These are phyloP conservation scores for Leucopternis melanops DNA, from an alignment of 2,113 vertebrate species.

Conservation along the genomic window DNA sequence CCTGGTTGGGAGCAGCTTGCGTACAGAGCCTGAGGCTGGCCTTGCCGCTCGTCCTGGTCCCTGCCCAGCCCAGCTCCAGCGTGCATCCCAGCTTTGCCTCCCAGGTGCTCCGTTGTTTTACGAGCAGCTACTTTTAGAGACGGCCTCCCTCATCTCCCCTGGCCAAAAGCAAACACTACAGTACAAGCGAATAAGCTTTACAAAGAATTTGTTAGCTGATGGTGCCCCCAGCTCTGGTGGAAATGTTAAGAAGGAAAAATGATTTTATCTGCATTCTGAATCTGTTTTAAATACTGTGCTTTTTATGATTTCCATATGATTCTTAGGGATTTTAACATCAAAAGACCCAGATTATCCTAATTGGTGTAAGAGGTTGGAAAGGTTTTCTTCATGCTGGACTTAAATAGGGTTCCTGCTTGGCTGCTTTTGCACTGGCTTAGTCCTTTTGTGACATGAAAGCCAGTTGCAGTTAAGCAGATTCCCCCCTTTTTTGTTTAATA, in stretches of 20 bases:
- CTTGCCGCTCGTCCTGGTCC: accelerated
- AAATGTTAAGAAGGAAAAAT: background rate
- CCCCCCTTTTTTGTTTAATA: constrained; percentile 2
- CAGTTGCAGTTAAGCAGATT: constrained; percentile 2
- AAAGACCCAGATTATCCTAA: constrained; percentile 55
- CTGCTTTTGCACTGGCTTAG: background rate
- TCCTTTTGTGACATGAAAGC: constrained; percentile 24
- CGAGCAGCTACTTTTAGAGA: background rate
- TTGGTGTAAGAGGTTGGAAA: constrained; percentile 42
- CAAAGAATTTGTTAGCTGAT: background rate
- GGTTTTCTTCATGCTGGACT: constrained; percentile 34
- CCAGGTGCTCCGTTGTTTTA: background rate
- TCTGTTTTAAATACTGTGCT: constrained; percentile 41
- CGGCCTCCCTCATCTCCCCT: background rate
- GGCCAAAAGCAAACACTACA: background rate
- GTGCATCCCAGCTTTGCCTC: background rate
- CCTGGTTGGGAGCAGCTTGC: background rate
- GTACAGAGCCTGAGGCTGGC: background rate
- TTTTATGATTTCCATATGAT: constrained; percentile 62
- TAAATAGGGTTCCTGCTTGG: constrained; percentile 26
- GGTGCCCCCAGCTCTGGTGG: background rate
- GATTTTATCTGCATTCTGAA: constrained; percentile 31
- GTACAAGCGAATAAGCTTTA: background rate
- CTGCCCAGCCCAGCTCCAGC: background rate
- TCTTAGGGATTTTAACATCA: constrained; percentile 41